These are phyloP conservation scores for Reticulitermes speratus DNA, from an alignment of 1,140 invertebrate species.

Conservation along the genomic window DNA sequence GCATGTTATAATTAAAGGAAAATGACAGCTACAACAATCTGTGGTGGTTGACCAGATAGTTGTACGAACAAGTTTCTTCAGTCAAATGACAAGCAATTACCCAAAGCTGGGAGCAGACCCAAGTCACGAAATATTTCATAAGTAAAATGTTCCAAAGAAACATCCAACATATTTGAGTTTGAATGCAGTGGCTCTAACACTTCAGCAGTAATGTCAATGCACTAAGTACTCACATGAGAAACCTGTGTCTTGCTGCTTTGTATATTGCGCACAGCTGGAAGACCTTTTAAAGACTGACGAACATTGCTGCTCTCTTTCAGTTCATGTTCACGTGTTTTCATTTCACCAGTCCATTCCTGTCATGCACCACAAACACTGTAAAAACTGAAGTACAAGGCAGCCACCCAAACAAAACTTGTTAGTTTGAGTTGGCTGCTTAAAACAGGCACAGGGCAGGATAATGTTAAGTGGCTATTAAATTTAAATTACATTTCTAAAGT, in stretches of 20 bases:
- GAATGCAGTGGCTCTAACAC: too few species aligned
- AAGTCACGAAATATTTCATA: too few species aligned
- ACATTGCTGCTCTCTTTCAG: constrained; percentile 42
- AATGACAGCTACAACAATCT: too few species aligned
- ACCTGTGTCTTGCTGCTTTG: constrained; percentile 34
- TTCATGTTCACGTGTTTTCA: constrained; percentile 49
- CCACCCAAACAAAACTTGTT: neutral
- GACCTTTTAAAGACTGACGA: constrained; percentile 27
- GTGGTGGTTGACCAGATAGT: too few species aligned
- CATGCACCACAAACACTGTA: constrained; percentile 19
- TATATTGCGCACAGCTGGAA: constrained; percentile 42
- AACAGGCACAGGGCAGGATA: too few species aligned
- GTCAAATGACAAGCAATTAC: neutral
- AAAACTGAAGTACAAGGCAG: neutral
- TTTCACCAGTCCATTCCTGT: constrained; percentile 50
- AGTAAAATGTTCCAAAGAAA: too few species aligned
- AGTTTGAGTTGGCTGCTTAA: neutral
- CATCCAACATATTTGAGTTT: too few species aligned
- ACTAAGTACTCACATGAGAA: constrained; percentile 21
- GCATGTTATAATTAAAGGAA: too few species aligned
- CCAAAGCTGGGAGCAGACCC: too few species aligned
- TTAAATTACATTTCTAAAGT: too few species aligned
- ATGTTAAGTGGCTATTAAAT: too few species aligned
- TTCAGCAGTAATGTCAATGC: neutral
- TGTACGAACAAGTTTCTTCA: too few species aligned